Evolutionary conservation across 2,888 invertebrate species (phyloP).

Genomic region (Theodoxus fluviatilis): DNA sequence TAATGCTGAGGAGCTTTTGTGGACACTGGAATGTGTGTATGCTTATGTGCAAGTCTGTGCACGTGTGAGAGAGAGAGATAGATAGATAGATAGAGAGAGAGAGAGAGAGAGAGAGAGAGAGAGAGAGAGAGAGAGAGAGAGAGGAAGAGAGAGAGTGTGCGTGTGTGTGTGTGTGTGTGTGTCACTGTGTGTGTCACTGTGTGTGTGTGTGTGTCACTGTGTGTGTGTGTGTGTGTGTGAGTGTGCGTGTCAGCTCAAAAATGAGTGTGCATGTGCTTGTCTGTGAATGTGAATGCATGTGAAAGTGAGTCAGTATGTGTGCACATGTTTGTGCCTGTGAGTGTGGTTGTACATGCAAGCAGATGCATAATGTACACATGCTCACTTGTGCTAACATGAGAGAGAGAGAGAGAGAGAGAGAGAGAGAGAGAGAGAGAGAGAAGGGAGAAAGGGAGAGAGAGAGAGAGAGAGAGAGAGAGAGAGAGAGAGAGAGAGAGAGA

Average conservation of each 20-base stretch:
- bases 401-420: neutral
- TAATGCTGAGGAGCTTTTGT: no score
- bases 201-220: neutral
- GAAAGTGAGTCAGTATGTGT: neutral
- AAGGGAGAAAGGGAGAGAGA: neutral
- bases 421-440: slow-evolving; percentile 18
- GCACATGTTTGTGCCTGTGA: neutral
- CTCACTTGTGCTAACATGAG: neutral
- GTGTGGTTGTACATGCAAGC: neutral
- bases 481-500: slow-evolving; percentile 14
- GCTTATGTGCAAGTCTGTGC: no score
- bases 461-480: slow-evolving; percentile 23
- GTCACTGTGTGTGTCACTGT: neutral
- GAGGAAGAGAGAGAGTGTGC: neutral
- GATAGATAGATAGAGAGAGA: no score
- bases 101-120: no score
- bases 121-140: no score
- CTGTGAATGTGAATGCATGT: neutral
- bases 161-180: neutral
- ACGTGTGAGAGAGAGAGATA: no score
- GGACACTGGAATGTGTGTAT: no score
- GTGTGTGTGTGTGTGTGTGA: neutral
- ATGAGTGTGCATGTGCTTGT: no score
- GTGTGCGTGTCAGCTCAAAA: neutral
- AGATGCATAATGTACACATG: neutral